A percentile compares a stretch with the other conserved stretches of the same genome.
These are phyloP conservation scores for Palythoa grandis DNA, from an alignment of 92 coral and sea anemone species.

Conservation along the genomic window DNA sequence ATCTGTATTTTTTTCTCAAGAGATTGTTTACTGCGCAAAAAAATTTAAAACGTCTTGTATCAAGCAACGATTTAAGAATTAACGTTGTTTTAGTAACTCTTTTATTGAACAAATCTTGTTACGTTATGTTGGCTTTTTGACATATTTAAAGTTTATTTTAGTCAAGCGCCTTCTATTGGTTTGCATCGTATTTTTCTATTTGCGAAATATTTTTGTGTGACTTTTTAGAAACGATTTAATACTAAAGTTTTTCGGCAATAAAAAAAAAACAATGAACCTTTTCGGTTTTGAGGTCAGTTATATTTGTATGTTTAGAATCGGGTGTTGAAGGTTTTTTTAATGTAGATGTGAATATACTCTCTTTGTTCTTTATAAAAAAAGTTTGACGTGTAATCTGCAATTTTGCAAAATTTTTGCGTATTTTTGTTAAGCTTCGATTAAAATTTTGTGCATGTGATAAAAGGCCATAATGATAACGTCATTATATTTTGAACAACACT, in stretches of 20 bases:
- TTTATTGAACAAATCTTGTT: background rate
- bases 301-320: conserved; percentile 4
- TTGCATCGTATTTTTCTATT: conserved; percentile 10
- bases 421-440: background rate
- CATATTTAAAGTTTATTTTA: background rate
- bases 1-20: background rate
- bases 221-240: background rate
- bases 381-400: conserved; percentile 17
- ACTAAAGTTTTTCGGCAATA: background rate
- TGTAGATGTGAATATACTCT: conserved; percentile 49
- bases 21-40: background rate
- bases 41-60: background rate
- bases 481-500: conserved; percentile 4
- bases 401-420: conserved; percentile 2
- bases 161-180: background rate
- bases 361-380: conserved; percentile 12
- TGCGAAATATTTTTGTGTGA: background rate
- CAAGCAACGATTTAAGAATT: background rate
- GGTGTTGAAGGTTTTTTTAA: conserved; percentile 20
- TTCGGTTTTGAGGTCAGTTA: background rate
- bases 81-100: background rate
- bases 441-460: conserved; percentile 35
- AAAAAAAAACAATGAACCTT: background rate
- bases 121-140: background rate
- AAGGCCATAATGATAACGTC: background rate